These are phyloP conservation scores for Protomyctophum bolini DNA, from an alignment of 2,113 vertebrate genomes.

Conservation along the genomic window DNA sequence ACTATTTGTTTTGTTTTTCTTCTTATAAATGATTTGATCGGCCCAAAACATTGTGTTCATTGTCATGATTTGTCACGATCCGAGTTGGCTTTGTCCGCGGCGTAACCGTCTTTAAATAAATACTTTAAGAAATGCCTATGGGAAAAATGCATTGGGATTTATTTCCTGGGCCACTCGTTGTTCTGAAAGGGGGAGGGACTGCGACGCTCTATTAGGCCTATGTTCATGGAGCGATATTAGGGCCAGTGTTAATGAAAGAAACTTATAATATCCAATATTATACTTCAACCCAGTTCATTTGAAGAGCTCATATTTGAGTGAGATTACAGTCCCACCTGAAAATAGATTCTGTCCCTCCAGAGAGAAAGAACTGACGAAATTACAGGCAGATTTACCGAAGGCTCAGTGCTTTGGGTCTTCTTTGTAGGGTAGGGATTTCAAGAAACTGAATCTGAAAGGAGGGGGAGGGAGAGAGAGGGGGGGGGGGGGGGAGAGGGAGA, in stretches of 20 bases:
- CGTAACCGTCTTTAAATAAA: too few species aligned
- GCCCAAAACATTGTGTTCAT: too few species aligned
- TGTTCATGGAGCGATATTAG: conserved; percentile 54
- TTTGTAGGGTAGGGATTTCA: not conserved
- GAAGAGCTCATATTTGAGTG: conserved; percentile 49
- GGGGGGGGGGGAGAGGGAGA: too few species aligned
- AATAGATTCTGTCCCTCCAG: conserved; percentile 23
- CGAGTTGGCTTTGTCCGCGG: too few species aligned
- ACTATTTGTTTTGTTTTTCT: too few species aligned
- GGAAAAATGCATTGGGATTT: too few species aligned
- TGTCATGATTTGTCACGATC: too few species aligned
- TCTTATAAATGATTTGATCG: too few species aligned
- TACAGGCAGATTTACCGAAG: conserved; percentile 27
- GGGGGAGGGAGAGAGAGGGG: too few species aligned
- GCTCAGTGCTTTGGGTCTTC: not conserved
- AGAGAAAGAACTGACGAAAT: conserved; percentile 25
- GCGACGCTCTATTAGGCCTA: conserved; percentile 19
- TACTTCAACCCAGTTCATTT: conserved; percentile 34
- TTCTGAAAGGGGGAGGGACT: too few species aligned
- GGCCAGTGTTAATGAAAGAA: conserved; percentile 47
- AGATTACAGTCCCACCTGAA: conserved; percentile 43
- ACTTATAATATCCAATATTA: conserved; percentile 14
- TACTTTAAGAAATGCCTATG: too few species aligned
- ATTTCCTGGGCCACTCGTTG: too few species aligned
- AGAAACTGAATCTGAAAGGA: not conserved